A percentile compares a stretch with the other conserved stretches of the same genome.
phyloP scores from a whole-genome alignment of 2,888 invertebrate genomes.

The Axea sp. region DNA sequence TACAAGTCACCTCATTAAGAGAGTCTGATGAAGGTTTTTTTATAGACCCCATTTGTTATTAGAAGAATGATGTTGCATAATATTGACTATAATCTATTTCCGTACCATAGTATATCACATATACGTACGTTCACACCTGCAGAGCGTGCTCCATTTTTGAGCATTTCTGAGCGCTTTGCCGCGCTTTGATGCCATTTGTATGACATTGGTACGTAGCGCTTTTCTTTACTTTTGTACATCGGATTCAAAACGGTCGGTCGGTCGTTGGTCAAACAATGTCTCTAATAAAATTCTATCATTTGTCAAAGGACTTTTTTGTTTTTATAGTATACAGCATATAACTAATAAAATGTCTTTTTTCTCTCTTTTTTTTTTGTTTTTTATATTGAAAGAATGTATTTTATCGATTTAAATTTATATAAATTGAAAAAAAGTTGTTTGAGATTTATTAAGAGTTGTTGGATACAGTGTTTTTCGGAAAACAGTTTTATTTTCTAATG shows the following conservation, averaged over 20 bases:
- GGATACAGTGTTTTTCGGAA: conserved; percentile 21
- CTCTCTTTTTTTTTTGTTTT: too few relatives aligned
- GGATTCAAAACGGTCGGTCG: neutral
- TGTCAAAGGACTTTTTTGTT: too few relatives aligned
- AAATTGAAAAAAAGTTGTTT: too few relatives aligned
- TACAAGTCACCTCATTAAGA: conserved; percentile 46
- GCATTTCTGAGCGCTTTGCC: conserved; percentile 34
- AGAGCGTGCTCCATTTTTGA: conserved; percentile 54
- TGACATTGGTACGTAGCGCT: conserved; percentile 12
- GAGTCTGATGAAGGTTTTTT: conserved; percentile 48
- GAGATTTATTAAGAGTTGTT: too few relatives aligned
- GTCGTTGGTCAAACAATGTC: too few relatives aligned
- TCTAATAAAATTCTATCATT: too few relatives aligned
- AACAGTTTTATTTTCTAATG: conserved; percentile 44
- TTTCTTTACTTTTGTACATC: neutral
- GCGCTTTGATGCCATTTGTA: conserved; percentile 1
- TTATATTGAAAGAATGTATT: too few relatives aligned
- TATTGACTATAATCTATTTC: conserved; percentile 56
- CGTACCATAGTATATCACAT: conserved; percentile 25
- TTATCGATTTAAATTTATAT: too few relatives aligned
- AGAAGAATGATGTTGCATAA: conserved; percentile 57
- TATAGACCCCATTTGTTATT: conserved; percentile 59
- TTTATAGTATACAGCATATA: too few relatives aligned
- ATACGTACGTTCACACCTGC: neutral
- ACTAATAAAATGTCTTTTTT: too few relatives aligned